A percentile compares a stretch with the other conserved stretches of the same genome.
Conservation (phyloP, 2,113 vertebrate genomes). For the Hymenochirus boettgeri region DNA sequence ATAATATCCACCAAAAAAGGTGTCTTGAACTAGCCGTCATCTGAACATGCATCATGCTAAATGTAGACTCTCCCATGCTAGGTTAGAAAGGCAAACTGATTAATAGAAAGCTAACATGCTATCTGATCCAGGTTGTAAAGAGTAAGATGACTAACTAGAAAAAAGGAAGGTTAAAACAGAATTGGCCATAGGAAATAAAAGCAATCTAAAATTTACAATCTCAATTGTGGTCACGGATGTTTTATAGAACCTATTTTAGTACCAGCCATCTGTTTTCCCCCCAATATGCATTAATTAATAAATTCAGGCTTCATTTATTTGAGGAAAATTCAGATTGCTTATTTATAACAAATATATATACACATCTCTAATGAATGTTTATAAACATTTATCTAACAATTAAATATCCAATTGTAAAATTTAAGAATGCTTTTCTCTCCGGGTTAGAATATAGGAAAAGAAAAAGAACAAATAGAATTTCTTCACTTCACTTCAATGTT, state of each 20-base stretch:
- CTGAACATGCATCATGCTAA: constrained; percentile 50
- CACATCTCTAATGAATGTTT: neutral
- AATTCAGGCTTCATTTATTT: neutral
- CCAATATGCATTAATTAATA: no score
- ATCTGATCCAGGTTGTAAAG: constrained; percentile 42
- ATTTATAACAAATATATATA: neutral
- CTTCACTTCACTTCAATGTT: neutral
- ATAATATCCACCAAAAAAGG: neutral
- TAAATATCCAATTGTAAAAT: constrained; percentile 21
- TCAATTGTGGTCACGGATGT: no score
- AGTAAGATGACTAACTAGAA: constrained; percentile 31
- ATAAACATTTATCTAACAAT: neutral
- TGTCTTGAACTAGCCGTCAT: neutral
- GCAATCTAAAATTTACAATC: constrained; percentile 45
- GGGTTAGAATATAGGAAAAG: constrained; percentile 9
- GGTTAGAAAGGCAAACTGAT: constrained; percentile 49
- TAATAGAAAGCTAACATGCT: constrained; percentile 59
- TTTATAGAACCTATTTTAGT: no score
- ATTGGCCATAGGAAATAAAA: constrained; percentile 42
- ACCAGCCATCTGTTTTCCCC: no score
- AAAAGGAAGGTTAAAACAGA: constrained; percentile 23
- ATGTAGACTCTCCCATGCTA: constrained; percentile 56
- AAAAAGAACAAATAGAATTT: constrained; percentile 13
- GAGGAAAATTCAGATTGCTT: neutral
- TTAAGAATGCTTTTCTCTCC: constrained; percentile 45